Evolutionary conservation across 2,888 invertebrate genomes (phyloP), one percentile per base, ranked within the genome.

Genomic region (Carcina quercana): DNA sequence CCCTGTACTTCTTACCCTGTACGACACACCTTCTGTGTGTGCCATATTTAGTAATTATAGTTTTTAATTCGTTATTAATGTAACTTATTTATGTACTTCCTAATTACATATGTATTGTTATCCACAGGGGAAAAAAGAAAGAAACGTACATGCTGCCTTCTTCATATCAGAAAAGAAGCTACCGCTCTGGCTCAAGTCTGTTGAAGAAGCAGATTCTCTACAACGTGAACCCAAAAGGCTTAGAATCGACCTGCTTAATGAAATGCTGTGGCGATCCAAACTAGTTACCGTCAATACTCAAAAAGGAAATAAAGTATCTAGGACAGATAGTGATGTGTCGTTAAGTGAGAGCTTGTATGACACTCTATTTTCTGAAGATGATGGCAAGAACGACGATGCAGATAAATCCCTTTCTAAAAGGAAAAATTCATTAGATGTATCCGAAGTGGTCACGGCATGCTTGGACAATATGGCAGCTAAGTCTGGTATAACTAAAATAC

Each of bases 201-300:
- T 94, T 0, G 80, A 86, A n/a, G 94, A 94, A 73, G 93, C 94
- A 0, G 90, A 91, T 50, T 76, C 75, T 30, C 76, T 94, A 5
- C 65, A 87, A 3, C 57, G 74, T 7, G 82, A 87, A 54, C 80
- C 86, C 8, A 75, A 86, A 35, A 65, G 86, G 24, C 69, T 88
- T n/a, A 83, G 91, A 40, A 74, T 88, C 25, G 79, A 86, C 25
- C 72, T 80, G 34, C 85, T 88, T 36, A 59, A 70, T 33, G 70
- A 73, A 5, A 67, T 80, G 63, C 48, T 80, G 4, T 47, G 52
- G 35, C 69, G 65, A 31, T 39, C 52, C 2, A 60, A 63, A 45
- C 39, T 43, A 10, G 45, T 35, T 2, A 53, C 52, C 5, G 51
- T 52, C 0, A 72, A 69, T 44, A 39, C 32, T 15, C 54, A 48